Evolutionary conservation across 2,888 invertebrate species (phyloP), one percentile per base, ranked within the genome.

Genomic region (Ornithoptera alexandrae): DNA sequence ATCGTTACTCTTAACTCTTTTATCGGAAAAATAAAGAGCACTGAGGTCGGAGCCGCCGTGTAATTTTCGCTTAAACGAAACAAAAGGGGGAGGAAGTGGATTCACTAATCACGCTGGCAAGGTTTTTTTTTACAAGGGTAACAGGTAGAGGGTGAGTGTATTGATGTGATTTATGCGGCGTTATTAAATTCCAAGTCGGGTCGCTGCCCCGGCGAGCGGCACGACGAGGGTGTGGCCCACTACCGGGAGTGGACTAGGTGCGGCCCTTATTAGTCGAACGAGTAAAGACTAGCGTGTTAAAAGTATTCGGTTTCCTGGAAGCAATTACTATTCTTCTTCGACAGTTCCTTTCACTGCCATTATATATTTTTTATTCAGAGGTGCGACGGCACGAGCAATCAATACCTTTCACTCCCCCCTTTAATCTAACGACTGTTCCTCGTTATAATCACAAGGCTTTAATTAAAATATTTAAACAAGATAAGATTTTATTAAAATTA

Each of bases 141-240:
- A 73, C 72, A 30, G 30, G 30, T 30, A 30, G 30, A 30, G 30
- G 75, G 76, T 76, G 76, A 81, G 81, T 81, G 79, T 80, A 79
- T 78, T 76, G 81, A 76, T 79, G 81, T 85, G 84, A 84, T 86
- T 85, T 85, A 85, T 81, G 79, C 73, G 75, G 75, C 76, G 85
- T 88, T 89, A 89, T 90, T 90, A 89, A 88, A 87, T 88, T 87
- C 79, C 83, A 78, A 79, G 77, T 70, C 80, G 78, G 86, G 86
- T 85, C 83, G 78, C 77, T 74, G 86, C 76, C 84, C 79, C 80
- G 73, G 76, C 80, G 72, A 71, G 71, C 72, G 71, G 76, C 79
- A 83, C 72, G 83, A 77, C 73, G 72, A 77, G 75, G 80, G 80
- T 68, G 78, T 69, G 78, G 73, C 77, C 76, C 24, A 57, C 67